These are phyloP conservation scores for Xiphophorus birchmanni DNA, from an alignment of 2,797 vertebrate genomes.

Conservation along the genomic window DNA sequence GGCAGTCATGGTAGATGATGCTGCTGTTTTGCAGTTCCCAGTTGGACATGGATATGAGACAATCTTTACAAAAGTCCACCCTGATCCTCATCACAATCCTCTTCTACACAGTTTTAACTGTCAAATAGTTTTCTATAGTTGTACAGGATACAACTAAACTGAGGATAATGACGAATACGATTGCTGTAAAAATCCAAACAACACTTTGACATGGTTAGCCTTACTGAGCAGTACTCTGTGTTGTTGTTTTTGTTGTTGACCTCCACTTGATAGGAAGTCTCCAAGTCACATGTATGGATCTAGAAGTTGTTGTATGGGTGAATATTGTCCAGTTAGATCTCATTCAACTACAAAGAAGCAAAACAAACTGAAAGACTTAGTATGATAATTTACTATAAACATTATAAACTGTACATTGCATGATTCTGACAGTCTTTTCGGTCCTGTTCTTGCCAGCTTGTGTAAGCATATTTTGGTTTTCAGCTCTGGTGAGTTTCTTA, in stretches of 20 bases:
- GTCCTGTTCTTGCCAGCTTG: neutral
- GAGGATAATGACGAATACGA: neutral
- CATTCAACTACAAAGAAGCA: neutral
- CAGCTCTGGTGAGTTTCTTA: neutral
- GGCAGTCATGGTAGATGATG: neutral
- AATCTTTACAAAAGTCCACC: neutral
- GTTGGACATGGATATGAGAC: neutral
- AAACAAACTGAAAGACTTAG: neutral
- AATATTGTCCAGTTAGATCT: neutral
- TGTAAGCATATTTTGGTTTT: neutral
- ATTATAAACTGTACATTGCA: neutral
- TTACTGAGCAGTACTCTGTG: neutral
- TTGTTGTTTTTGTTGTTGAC: neutral
- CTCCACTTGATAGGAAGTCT: neutral
- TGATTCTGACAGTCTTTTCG: neutral
- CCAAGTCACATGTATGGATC: neutral
- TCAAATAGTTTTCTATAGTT: neutral
- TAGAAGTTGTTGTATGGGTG: neutral
- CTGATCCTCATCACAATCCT: neutral
- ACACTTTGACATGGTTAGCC: neutral
- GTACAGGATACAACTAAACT: neutral
- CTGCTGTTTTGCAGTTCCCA: neutral
- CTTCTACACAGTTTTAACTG: neutral
- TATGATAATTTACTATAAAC: neutral
- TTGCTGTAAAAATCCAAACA: neutral